Evolutionary conservation across 2,113 vertebrate species (phyloP), one percentile per base, ranked within the genome.

Genomic region (Poeciliopsis prolifica): DNA sequence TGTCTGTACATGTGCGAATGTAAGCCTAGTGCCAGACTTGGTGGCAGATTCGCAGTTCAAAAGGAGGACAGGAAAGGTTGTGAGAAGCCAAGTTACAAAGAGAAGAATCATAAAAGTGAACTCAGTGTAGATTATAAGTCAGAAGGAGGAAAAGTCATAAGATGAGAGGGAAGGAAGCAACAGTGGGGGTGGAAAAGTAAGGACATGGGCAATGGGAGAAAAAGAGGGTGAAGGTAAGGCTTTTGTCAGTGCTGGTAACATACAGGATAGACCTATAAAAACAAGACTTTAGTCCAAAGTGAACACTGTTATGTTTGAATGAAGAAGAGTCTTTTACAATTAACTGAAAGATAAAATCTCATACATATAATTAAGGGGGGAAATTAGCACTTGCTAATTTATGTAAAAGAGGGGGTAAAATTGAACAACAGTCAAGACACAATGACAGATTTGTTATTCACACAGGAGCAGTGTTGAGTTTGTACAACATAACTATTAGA

Each of bases 1-100:
- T 44, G 37, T 26, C 30, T 58, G 40, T 72, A 29, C 40, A 33
- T 69, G n/a, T 75, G 61, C 58, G 79, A 48, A 75, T 70, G 67
- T 68, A 70, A 79, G 60, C 71, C 75, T 61, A 61, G 67, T 26
- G 5, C 68, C 72, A 77, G 58, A 33, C 73, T 60, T 26, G 74
- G 60, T 71, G 75, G 76, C 68, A 60, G 84, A 84, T 61, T 70
- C 33, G 58, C 69, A 70, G 74, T 86, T 84, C 67, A 90, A 88
- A 85, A 80, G 70, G 61, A 68, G 77, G 81, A 65, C 31, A 68
- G 61, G 64, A 69, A 22, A 61, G 42, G 30, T 60, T 58, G 37
- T 30, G 44, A 51, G 64, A 62, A 72, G 58, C 54, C 65, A 51
- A 80, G 54, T 26, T 30, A 61, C 24, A 77, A 70, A 74, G 19